phyloP scores from a whole-genome alignment of 1,140 invertebrate species.

The Asbolus verrucosus region DNA sequence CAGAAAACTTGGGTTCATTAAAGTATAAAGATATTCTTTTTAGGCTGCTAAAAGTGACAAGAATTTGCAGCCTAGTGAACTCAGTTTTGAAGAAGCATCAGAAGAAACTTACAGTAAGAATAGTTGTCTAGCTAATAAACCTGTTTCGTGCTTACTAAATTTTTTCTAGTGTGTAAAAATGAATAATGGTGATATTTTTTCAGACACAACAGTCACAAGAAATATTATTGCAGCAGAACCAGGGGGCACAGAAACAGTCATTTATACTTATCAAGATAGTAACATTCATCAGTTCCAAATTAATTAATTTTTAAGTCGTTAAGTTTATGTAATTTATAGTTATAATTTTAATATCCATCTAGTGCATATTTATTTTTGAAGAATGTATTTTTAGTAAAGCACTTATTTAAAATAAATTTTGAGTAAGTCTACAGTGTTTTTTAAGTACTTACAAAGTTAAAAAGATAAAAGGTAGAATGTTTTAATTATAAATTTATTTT shows the following conservation, averaged over 20 bases:
- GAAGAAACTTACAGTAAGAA: constrained; percentile 62
- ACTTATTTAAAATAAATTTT: too few species aligned
- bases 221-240: constrained; percentile 57
- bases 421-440: too few species aligned
- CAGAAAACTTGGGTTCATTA: not conserved
- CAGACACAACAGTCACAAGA: constrained; percentile 57
- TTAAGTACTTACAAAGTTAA: too few species aligned
- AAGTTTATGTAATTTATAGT: too few species aligned
- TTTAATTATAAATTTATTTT: constrained; percentile 49
- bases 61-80: constrained; percentile 58
- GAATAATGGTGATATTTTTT: constrained; percentile 52
- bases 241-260: constrained; percentile 60
- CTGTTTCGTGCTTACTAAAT: constrained; percentile 27
- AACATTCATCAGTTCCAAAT: constrained; percentile 64
- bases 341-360: too few species aligned
- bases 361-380: constrained; percentile 4
- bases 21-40: constrained; percentile 43
- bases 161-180: constrained; percentile 42
- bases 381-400: constrained; percentile 6
- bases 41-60: constrained; percentile 64
- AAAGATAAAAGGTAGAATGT: too few species aligned
- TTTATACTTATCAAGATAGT: constrained; percentile 64
- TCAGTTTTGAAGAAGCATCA: constrained; percentile 60
- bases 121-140: constrained; percentile 26
- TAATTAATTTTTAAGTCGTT: constrained; percentile 45